Base-by-base conservation (phyloP, 2,113 vertebrate genomes). In the Phylloscopus trochilus region DNA sequence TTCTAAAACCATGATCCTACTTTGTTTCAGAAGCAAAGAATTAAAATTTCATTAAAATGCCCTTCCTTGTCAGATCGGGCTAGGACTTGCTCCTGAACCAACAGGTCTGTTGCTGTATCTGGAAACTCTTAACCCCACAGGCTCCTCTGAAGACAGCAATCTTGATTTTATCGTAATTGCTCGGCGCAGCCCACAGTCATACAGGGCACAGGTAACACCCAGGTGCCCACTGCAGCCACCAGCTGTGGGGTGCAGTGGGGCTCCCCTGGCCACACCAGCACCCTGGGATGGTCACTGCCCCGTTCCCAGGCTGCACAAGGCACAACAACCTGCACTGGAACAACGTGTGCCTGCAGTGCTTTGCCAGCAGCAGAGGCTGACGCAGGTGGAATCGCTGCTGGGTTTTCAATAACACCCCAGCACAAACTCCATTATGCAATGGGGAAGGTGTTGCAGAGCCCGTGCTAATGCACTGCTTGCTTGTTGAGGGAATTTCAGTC, bases 11-110 rank as follows among this genome's bases (percentile, higher is more conserved):
- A 33, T 0, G 0, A 86, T 70, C 37, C 63, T 79, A 53, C 63
- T 92, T 75, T n/a, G 59, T 68, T 95, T 92, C 82, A 83, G 84
- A 75, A 91, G 72, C 67, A 85, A 91, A 84, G 84, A 95, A 90
- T 89, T 90, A 67, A 92, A 91, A 83, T 91, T 95, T 95, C 92
- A 95, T 94, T 94, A 86, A 93, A 93, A 95, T 80, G 70, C 82
- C 75, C 85, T 95, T 95, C 69, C 82, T 95, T 80, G 58, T 51
- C 41, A 77, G 84, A 80, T 95, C 70, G 79, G 93, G 91, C 95
- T 77, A 85, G 82, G 94, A 95, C 94, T 94, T 95, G 95, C 93
- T 95, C 79, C 90, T 94, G 91, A 95, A 85, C 91, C 52, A 83
- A 95, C 94, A 97, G 79, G 94, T 85, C 91, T 96, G 82, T 73